Conservation (phyloP, 2,113 vertebrate species). For the Serilophus lunatus region DNA sequence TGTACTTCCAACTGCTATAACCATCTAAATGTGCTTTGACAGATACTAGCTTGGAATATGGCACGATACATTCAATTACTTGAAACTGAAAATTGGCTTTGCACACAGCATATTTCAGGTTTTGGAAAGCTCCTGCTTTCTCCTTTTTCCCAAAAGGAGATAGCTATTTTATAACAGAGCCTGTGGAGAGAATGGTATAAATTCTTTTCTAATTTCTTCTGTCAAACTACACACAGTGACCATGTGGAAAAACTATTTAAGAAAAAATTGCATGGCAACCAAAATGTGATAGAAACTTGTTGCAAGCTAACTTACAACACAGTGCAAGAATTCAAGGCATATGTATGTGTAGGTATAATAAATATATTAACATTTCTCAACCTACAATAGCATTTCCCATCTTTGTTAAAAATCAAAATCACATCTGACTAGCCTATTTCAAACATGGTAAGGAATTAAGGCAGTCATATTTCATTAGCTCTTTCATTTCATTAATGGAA, state of each 20-base stretch:
- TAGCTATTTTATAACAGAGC: neutral
- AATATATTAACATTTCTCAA: neutral
- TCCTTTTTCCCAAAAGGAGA: neutral
- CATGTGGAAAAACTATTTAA: constrained; percentile 13
- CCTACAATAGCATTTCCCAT: neutral
- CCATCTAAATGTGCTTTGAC: neutral
- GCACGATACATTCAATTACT: neutral
- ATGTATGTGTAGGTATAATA: neutral
- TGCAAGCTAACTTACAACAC: neutral
- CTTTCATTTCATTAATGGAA: neutral
- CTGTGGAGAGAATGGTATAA: neutral
- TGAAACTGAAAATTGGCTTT: constrained; percentile 10
- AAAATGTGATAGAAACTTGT: neutral
- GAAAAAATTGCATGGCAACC: neutral
- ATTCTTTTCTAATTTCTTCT: neutral
- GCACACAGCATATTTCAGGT: neutral
- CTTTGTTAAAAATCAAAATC: neutral
- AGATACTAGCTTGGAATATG: neutral
- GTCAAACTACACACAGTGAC: neutral
- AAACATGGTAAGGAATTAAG: neutral
- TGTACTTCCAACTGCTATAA: neutral
- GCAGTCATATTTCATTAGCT: neutral
- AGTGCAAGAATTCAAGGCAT: neutral
- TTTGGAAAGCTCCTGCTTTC: neutral
- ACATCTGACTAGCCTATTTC: neutral